Conservation (phyloP, 2,888 invertebrate genomes). For the Agrotis exclamationis region DNA sequence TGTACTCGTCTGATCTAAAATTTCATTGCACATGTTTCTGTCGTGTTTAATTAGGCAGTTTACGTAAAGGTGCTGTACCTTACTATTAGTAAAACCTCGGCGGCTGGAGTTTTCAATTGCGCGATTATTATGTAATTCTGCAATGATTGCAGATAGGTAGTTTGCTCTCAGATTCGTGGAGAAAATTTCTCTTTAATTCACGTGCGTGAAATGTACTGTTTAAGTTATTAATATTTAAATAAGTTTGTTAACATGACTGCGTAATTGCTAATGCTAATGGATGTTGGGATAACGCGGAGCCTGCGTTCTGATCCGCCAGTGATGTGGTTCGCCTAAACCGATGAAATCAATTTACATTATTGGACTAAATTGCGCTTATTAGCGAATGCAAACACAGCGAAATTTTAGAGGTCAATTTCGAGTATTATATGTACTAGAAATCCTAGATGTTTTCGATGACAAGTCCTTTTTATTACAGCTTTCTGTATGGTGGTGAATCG, state of each 20-base stretch:
- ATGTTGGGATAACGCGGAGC: conserved; percentile 49
- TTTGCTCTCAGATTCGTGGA: conserved; percentile 21
- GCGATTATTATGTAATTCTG: conserved; percentile 26
- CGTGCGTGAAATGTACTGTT: conserved; percentile 20
- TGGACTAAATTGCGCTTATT: conserved; percentile 48
- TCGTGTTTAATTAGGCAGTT: conserved; percentile 61
- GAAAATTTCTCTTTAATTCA: conserved; percentile 33
- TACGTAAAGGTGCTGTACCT: conserved; percentile 40
- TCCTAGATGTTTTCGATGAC: neutral
- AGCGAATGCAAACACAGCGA: conserved; percentile 39
- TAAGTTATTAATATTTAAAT: conserved; percentile 41
- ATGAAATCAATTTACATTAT: conserved; percentile 57
- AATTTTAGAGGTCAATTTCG: conserved; percentile 27
- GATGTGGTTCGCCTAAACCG: conserved; percentile 56
- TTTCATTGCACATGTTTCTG: conserved; percentile 65
- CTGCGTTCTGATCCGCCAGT: conserved; percentile 49
- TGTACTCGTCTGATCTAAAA: conserved; percentile 57
- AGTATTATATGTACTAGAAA: neutral
- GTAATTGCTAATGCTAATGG: conserved; percentile 63
- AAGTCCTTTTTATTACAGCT: neutral
- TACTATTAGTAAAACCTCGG: conserved; percentile 28
- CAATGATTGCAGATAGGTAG: conserved; percentile 18
- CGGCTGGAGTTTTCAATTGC: conserved; percentile 23
- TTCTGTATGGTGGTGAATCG: neutral
- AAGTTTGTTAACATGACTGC: conserved; percentile 49